These are phyloP conservation scores for Zenarchopterus dispar DNA, from an alignment of 2,797 vertebrate genomes.

Conservation along the genomic window DNA sequence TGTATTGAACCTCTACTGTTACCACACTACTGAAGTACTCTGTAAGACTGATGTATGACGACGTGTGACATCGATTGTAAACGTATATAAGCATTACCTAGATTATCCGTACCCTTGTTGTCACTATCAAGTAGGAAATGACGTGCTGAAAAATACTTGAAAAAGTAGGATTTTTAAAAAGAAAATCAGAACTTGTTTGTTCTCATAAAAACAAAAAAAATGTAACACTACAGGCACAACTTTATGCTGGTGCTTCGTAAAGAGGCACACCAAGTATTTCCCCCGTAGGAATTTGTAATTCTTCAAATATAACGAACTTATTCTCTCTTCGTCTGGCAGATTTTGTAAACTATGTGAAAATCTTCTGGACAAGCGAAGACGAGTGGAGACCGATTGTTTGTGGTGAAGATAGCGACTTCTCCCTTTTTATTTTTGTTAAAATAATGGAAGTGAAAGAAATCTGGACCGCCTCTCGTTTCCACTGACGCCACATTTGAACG, in stretches of 20 bases:
- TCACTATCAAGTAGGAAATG: conserved; percentile 38
- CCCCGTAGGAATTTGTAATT: conserved; percentile 42
- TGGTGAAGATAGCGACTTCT: neutral
- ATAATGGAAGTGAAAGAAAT: conserved; percentile 21
- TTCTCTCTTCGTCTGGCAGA: conserved; percentile 22
- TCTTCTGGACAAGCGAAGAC: conserved; percentile 19
- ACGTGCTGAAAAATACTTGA: conserved; percentile 24
- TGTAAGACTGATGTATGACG: conserved; percentile 24
- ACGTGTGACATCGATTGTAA: conserved; percentile 43
- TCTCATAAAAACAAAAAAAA: too few species aligned
- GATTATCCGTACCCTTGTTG: conserved; percentile 37
- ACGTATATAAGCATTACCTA: conserved; percentile 55
- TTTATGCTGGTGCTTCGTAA: conserved; percentile 19
- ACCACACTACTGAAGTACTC: conserved; percentile 58
- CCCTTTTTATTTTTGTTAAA: neutral
- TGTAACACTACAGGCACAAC: conserved; percentile 9
- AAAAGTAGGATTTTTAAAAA: conserved; percentile 2
- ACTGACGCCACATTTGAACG: conserved; percentile 37
- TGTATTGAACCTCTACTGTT: conserved; percentile 56
- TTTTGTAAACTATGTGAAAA: conserved; percentile 11
- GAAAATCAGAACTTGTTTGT: neutral
- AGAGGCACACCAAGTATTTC: conserved; percentile 13
- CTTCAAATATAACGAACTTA: conserved; percentile 37
- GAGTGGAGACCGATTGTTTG: conserved; percentile 23
- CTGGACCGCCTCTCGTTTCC: conserved; percentile 24